These are phyloP conservation scores for Dryocosmus kuriphilus DNA, from an alignment of 2,888 invertebrate species.

Conservation along the genomic window DNA sequence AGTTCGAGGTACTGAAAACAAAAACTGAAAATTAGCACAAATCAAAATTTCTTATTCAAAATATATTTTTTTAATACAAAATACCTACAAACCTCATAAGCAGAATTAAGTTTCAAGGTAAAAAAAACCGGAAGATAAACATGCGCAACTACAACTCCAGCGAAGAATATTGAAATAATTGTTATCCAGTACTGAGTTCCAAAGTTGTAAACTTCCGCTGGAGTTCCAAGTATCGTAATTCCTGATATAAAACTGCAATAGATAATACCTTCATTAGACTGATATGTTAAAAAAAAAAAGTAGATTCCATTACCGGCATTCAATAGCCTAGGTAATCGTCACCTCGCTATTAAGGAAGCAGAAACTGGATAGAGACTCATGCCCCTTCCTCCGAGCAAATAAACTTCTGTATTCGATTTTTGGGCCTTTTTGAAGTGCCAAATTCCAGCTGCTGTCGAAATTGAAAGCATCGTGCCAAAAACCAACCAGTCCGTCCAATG, in stretches of 20 bases:
- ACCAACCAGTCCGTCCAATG: constrained; percentile 83
- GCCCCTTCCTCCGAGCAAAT: constrained; percentile 87
- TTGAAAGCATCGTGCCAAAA: constrained; percentile 83
- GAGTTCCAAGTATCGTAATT: constrained; percentile 91
- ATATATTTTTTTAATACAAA: constrained; percentile 27
- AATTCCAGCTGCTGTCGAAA: constrained; percentile 89
- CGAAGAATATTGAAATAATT: constrained; percentile 84
- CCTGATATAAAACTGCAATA: constrained; percentile 89
- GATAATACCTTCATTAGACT: neutral
- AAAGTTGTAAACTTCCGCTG: constrained; percentile 92
- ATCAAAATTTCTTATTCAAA: neutral
- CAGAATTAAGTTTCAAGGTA: constrained; percentile 86
- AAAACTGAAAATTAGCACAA: neutral
- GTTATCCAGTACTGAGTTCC: constrained; percentile 91
- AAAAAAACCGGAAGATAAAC: constrained; percentile 91
- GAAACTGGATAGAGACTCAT: constrained; percentile 90
- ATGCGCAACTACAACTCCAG: constrained; percentile 83
- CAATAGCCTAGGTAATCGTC: neutral
- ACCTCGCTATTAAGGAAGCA: constrained; percentile 92
- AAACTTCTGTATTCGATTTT: constrained; percentile 83
- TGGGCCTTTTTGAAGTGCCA: constrained; percentile 81
- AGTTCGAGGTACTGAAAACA: constrained; percentile 86
- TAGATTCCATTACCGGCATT: neutral
- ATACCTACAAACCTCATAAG: constrained; percentile 85
- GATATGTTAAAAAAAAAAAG: neutral